phyloP scores from a whole-genome alignment of 2,888 invertebrate genomes.

The Pachliopta kotzebuea region DNA sequence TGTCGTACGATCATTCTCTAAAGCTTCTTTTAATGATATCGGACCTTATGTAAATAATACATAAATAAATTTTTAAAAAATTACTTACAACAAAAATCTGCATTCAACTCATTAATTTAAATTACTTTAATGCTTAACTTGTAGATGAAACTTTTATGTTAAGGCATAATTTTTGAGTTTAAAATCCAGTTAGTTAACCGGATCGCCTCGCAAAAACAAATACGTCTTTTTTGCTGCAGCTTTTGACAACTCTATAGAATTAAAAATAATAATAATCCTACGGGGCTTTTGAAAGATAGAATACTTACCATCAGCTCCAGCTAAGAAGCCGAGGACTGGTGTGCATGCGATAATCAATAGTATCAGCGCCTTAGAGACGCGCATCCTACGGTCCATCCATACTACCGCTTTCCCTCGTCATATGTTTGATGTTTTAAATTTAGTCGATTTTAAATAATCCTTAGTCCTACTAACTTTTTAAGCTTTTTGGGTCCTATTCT shows the following conservation, averaged over 20 bases:
- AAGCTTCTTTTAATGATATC: conserved; percentile 74
- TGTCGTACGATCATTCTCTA: conserved; percentile 76
- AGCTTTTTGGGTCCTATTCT: background rate
- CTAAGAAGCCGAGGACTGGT: conserved; percentile 59
- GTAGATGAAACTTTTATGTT: background rate
- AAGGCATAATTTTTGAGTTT: too few species aligned
- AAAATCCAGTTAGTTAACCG: too few species aligned
- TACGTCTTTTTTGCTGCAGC: background rate
- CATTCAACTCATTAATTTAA: background rate
- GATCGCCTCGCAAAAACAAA: background rate
- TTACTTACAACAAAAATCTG: background rate
- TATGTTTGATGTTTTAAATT: conserved; percentile 2
- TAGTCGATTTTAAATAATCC: background rate
- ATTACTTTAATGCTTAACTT: background rate
- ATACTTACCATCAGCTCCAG: conserved; percentile 66
- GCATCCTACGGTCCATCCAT: conserved; percentile 79
- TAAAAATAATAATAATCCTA: background rate
- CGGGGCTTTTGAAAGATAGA: background rate
- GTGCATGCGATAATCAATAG: conserved; percentile 56
- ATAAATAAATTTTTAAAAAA: background rate
- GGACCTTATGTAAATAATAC: conserved; percentile 58
- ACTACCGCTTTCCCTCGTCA: conserved; percentile 44
- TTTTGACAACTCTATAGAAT: background rate
- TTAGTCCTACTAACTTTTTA: too few species aligned
- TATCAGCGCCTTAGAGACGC: conserved; percentile 66